Evolutionary conservation across 1,140 invertebrate species (phyloP), one percentile per base, ranked within the genome.

Genomic region (Heliconius hermathena): DNA sequence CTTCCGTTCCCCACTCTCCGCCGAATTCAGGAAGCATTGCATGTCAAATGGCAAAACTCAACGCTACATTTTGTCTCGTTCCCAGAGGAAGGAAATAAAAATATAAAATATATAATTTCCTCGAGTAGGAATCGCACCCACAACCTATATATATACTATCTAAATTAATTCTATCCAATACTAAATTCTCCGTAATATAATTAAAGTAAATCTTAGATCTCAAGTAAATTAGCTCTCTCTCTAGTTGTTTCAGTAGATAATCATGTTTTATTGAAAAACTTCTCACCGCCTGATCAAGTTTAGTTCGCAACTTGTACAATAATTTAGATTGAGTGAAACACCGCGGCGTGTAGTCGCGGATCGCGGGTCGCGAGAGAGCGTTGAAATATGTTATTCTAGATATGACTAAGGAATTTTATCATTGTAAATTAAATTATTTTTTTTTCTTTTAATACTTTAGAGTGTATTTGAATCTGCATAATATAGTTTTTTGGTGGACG

Each of bases 211-310:
- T 54, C 76, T 54, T 3, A 54, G 22, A 46, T 46, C 33, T 78
- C 71, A 41, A 49, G 46, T 73, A 78, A 73, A 73, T 78, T 66
- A 78, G 29, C 71, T 26, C 46, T 52, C 52, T 46, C 71, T 83
- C 83, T 79, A 83, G 78, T 84, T 71, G 73, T 71, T 81, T 76
- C 79, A 60, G 71, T 76, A 88, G 90, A 91, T 91, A 91, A 92
- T 86, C 83, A 81, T 93, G 90, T 87, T 93, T 91, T 93, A 93
- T 93, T 91, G 91, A 90, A 93, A 93, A 93, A 91, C 85, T 93
- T 85, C 85, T 76, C 78, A 79, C 81, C 87, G 83, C 77, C 79
- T 90, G 88, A 90, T 89, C 89, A 87, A 88, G 91, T 88, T 93
- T 91, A 91, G 90, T 91, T 90, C 85, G 70, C 78, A 91, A 93